A percentile compares a stretch with the other conserved stretches of the same genome.
These are phyloP conservation scores for Artemia franciscana DNA, from an alignment of 1,140 invertebrate genomes.

Conservation along the genomic window DNA sequence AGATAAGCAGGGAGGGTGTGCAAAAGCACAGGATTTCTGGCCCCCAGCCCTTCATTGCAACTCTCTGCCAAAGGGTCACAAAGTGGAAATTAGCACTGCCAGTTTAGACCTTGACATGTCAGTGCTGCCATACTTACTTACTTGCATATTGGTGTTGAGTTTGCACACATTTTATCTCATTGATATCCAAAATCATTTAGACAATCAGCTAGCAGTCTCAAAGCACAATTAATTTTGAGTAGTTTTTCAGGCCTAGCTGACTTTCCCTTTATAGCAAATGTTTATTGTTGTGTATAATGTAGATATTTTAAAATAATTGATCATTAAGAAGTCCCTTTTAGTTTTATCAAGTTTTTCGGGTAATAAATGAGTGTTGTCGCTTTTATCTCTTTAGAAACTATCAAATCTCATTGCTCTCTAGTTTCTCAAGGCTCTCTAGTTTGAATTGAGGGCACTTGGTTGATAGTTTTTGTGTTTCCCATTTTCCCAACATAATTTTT, in stretches of 20 bases:
- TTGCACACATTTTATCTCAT: too few species aligned
- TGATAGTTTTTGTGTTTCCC: not conserved
- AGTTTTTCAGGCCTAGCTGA: not conserved
- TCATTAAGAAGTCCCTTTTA: not conserved
- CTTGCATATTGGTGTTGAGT: too few species aligned
- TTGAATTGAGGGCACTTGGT: not conserved
- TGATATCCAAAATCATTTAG: too few species aligned
- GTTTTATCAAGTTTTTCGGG: not conserved
- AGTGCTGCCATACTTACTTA: too few species aligned
- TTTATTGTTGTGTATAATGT: not conserved
- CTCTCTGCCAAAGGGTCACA: too few species aligned
- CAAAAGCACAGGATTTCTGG: too few species aligned
- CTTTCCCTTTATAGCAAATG: not conserved
- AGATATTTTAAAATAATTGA: not conserved
- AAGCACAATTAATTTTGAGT: too few species aligned
- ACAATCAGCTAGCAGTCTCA: too few species aligned
- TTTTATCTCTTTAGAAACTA: not conserved
- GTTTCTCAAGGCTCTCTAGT: not conserved
- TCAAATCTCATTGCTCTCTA: not conserved
- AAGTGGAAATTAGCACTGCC: too few species aligned
- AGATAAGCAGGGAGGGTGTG: too few species aligned
- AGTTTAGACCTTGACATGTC: too few species aligned
- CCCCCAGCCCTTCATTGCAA: too few species aligned
- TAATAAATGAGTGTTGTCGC: not conserved
- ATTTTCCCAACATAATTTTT: not conserved